phyloP scores from a whole-genome alignment of 1,140 invertebrate species.

The Solenopsis invicta region DNA sequence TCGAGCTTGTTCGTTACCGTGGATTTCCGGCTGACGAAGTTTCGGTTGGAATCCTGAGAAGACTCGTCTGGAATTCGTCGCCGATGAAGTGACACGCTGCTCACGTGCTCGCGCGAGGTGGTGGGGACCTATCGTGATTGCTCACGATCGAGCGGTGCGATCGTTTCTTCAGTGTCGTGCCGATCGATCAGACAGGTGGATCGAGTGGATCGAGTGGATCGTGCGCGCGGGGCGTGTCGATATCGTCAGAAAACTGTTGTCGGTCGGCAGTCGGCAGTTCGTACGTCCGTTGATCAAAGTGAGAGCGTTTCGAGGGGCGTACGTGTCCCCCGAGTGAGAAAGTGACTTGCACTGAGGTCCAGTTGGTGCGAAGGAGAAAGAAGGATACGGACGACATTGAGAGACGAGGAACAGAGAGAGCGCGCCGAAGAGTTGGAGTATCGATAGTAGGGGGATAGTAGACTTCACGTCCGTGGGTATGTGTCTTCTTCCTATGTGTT shows the following conservation, averaged over 20 bases:
- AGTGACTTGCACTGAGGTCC: background rate
- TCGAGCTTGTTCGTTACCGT: background rate
- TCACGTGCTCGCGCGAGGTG: slow-evolving; percentile 52
- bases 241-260: slow-evolving; percentile 34
- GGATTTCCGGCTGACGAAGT: slow-evolving; percentile 3
- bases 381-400: slow-evolving; percentile 45
- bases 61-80: slow-evolving; percentile 30
- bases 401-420: slow-evolving; percentile 33
- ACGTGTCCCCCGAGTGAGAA: slow-evolving; percentile 4
- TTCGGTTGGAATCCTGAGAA: slow-evolving; percentile 41
- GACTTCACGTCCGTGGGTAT: slow-evolving; percentile 52
- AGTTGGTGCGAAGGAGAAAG: slow-evolving; percentile 26
- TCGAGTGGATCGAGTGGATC: slow-evolving; percentile 64
- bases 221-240: slow-evolving; percentile 48
- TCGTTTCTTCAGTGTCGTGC: slow-evolving; percentile 58
- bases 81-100: slow-evolving; percentile 44
- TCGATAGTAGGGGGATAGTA: slow-evolving; percentile 55
- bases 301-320: slow-evolving; percentile 40
- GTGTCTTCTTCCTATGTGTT: background rate
- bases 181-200: slow-evolving; percentile 73
- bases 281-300: slow-evolving; percentile 20
- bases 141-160: slow-evolving; percentile 54
- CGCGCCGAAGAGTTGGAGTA: background rate
- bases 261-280: slow-evolving; percentile 23
- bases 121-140: slow-evolving; percentile 60